Conservation (phyloP, 2,888 invertebrate genomes). For the Pediacus dermestoides region DNA sequence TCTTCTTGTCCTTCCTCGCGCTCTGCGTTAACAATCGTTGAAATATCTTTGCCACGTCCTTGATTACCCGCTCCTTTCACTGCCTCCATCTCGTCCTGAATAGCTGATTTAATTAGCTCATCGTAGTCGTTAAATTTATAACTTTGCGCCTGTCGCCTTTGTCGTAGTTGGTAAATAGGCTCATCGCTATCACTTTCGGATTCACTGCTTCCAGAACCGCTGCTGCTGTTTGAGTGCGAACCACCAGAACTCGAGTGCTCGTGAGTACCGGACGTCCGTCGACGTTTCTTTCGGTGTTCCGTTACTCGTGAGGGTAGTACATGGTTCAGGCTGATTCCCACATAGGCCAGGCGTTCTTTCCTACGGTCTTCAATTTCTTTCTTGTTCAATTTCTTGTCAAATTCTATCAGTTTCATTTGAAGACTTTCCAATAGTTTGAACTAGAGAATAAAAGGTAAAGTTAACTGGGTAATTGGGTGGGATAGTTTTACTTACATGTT, state of each 20-base stretch:
- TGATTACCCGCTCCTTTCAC: slow-evolving; percentile 76
- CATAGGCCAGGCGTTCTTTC: slow-evolving; percentile 68
- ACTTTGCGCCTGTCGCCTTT: slow-evolving; percentile 75
- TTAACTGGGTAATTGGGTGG: slow-evolving; percentile 4
- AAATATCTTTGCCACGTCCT: slow-evolving; percentile 86
- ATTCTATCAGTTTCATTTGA: slow-evolving; percentile 69
- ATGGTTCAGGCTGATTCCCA: slow-evolving; percentile 71
- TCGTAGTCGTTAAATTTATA: slow-evolving; percentile 92
- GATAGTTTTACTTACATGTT: slow-evolving; percentile 69
- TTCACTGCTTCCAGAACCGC: slow-evolving; percentile 19
- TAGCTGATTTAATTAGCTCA: slow-evolving; percentile 90
- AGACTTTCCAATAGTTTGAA: slow-evolving; percentile 63
- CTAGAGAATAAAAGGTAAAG: slow-evolving; percentile 15
- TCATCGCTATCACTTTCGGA: slow-evolving; percentile 57
- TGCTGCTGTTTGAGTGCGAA: slow-evolving; percentile 11
- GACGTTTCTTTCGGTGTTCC: slow-evolving; percentile 37
- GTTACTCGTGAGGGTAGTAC: slow-evolving; percentile 54
- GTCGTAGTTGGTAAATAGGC: slow-evolving; percentile 80
- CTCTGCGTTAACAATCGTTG: slow-evolving; percentile 79
- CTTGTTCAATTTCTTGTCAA: slow-evolving; percentile 68
- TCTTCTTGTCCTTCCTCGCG: slow-evolving; percentile 58
- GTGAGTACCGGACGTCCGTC: slow-evolving; percentile 23
- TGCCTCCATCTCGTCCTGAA: slow-evolving; percentile 71
- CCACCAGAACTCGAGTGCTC: slow-evolving; percentile 18
- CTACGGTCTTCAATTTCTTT: slow-evolving; percentile 65